Percentiles rank a stretch among this genome's conserved stretches.
phyloP scores from a whole-genome alignment of 2,797 vertebrate genomes.

The Aselliscus stoliczkanus region DNA sequence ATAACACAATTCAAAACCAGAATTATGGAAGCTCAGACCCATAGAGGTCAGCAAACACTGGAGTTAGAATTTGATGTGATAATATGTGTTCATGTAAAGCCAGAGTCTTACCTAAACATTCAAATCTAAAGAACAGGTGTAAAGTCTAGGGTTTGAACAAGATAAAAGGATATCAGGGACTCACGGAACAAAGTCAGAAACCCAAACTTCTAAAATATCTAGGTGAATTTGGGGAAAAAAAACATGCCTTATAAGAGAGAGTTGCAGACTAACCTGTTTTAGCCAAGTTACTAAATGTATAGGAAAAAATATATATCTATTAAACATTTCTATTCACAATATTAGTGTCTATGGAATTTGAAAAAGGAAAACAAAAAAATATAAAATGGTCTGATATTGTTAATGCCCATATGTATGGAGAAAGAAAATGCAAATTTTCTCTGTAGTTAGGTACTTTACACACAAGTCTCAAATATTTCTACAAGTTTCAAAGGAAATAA shows the following conservation, averaged over 20 bases:
- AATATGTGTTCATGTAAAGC: not conserved
- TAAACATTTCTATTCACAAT: not conserved
- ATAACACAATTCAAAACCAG: not conserved
- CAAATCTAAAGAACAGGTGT: not conserved
- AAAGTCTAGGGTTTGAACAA: not conserved
- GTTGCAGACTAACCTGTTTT: not conserved
- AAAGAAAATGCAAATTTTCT: not conserved
- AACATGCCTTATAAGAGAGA: not conserved
- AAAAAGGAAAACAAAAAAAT: not conserved
- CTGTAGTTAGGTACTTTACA: not conserved
- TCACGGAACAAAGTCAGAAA: not conserved
- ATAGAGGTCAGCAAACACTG: not conserved
- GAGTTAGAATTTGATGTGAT: not conserved
- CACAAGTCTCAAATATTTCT: not conserved
- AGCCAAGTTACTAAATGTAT: not conserved
- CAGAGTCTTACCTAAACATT: not conserved
- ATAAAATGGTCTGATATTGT: not conserved
- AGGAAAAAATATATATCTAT: not conserved
- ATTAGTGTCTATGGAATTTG: not conserved
- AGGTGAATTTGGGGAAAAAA: not conserved
- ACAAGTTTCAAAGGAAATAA: not conserved
- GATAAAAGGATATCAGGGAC: not conserved
- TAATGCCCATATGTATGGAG: not conserved
- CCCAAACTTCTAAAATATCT: not conserved
- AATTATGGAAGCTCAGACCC: not conserved